Evolutionary conservation across 37 sponge, comb jelly and placozoan species (phyloP), one percentile per base, ranked within the genome.

Genomic region (Tethya wilhelma): DNA sequence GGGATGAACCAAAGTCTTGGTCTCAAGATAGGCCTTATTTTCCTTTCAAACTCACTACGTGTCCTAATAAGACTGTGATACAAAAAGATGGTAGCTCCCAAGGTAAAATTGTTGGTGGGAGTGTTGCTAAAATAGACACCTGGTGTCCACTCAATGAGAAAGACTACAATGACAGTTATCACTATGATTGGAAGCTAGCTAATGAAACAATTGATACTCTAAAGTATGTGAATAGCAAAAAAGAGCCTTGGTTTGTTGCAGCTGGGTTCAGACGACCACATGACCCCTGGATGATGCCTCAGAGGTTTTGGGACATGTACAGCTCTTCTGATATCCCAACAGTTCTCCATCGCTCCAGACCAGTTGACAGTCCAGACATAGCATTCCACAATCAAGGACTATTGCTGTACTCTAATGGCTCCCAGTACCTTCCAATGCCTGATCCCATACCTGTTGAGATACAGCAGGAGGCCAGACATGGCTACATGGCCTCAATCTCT

Each of bases 1-100:
- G 36, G 32, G 82, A 80, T 43, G 71, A 73, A 49, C 82, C 82
- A 34, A 74, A 74, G 57, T 80, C 82, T 4, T 80, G 82, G 82
- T 72, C 71, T 8, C 55, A 80, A 6, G 45, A 80, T 36, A n/a
- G 28, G 4, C 82, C 82, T 22, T 80, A 71, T 59, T 69, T 71
- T 38, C 29, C 28, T 11, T 23, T 38, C 29, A 11, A 34, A 28
- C 39, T 57, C 19, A 20, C 32, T 20, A 5, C 39, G 0, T 80
- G 82, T 17, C 82, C 82, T 2, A 73, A 73, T 12, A 7, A 8
- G 9, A 9, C 71, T 49, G 14, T 49, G 9, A 14, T 19, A 14
- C 53, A 19, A n/a, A n/a, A n/a, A n/a, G n/a, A n/a, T n/a, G n/a
- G n/a, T n/a, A n/a, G 2, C 20, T 30, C 26, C 4, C 8, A n/a